A percentile compares a stretch with the other conserved stretches of the same genome.
These are phyloP conservation scores for Panulirus ornatus DNA, from an alignment of 1,140 invertebrate genomes.

Conservation along the genomic window DNA sequence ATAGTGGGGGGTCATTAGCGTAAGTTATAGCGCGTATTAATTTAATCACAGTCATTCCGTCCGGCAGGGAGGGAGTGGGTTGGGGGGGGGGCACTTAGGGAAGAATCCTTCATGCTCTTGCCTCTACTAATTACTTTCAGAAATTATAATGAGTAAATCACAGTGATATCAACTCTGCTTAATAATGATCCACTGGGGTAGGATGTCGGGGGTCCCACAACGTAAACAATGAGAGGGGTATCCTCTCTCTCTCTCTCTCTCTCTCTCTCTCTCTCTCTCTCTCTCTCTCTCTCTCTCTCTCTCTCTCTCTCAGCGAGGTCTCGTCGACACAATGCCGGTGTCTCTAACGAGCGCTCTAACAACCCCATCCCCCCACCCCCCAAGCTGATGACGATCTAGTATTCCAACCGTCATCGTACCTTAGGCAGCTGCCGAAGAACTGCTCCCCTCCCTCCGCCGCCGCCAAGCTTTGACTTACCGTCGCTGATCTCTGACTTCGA, in stretches of 20 bases:
- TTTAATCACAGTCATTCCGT: conserved; percentile 67
- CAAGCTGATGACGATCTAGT: too few relatives aligned
- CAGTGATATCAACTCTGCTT: conserved; percentile 53
- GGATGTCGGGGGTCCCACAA: conserved; percentile 22
- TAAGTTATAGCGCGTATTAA: conserved; percentile 69
- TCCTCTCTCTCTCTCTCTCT: neutral
- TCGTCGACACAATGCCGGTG: too few relatives aligned
- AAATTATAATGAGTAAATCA: conserved; percentile 67
- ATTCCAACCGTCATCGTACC: too few relatives aligned
- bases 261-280: conserved; percentile 38
- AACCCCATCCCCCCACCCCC: neutral
- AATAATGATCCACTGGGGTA: conserved; percentile 50
- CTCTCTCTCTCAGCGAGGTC: neutral
- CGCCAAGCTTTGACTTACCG: too few relatives aligned
- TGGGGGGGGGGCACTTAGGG: conserved; percentile 36
- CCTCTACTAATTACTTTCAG: conserved; percentile 48
- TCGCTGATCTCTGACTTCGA: too few relatives aligned
- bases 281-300: conserved; percentile 49
- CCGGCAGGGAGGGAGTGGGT: conserved; percentile 44
- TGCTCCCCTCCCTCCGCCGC: neutral
- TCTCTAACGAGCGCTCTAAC: too few relatives aligned
- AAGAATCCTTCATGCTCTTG: conserved; percentile 48
- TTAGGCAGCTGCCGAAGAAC: too few relatives aligned
- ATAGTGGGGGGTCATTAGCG: conserved; percentile 55
- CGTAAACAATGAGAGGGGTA: conserved; percentile 32